Conservation (phyloP, 2,888 invertebrate genomes). For the Lasioglossum malachurum region DNA sequence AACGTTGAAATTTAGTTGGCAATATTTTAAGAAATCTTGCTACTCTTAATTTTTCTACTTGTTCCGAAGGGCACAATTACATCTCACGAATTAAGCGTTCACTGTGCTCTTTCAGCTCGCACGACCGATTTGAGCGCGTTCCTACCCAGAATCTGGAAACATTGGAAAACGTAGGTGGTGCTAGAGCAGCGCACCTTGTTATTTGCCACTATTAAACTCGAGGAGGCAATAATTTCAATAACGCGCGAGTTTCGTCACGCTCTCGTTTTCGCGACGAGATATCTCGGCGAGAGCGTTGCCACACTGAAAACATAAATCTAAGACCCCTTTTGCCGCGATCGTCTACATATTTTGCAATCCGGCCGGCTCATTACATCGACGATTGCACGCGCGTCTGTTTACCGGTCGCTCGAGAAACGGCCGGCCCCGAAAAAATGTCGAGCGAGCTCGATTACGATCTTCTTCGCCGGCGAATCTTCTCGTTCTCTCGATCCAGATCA, state of each 20-base stretch:
- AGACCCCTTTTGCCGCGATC: conserved; percentile 53
- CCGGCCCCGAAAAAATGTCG: neutral
- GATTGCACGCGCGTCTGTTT: conserved; percentile 33
- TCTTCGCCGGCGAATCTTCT: neutral
- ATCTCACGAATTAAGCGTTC: neutral
- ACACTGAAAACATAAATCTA: conserved; percentile 60
- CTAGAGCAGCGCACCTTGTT: conserved; percentile 22
- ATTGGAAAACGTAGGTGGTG: neutral
- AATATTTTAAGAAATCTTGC: neutral
- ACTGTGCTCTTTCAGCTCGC: neutral
- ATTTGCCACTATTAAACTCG: conserved; percentile 20
- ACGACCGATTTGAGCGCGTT: neutral
- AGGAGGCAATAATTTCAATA: conserved; percentile 47
- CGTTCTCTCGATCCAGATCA: conserved; percentile 13
- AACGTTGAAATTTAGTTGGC: no score
- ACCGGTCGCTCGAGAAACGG: conserved; percentile 9
- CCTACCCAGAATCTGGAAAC: neutral
- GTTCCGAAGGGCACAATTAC: neutral
- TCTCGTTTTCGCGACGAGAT: conserved; percentile 40
- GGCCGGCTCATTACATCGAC: conserved; percentile 41
- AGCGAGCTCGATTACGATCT: conserved; percentile 20
- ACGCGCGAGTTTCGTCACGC: conserved; percentile 32
- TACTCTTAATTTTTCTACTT: neutral
- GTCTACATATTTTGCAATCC: conserved; percentile 65
- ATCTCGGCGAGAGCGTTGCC: conserved; percentile 41